phyloP scores from a whole-genome alignment of 2,888 invertebrate species.

The Chydorus sphaericus region DNA sequence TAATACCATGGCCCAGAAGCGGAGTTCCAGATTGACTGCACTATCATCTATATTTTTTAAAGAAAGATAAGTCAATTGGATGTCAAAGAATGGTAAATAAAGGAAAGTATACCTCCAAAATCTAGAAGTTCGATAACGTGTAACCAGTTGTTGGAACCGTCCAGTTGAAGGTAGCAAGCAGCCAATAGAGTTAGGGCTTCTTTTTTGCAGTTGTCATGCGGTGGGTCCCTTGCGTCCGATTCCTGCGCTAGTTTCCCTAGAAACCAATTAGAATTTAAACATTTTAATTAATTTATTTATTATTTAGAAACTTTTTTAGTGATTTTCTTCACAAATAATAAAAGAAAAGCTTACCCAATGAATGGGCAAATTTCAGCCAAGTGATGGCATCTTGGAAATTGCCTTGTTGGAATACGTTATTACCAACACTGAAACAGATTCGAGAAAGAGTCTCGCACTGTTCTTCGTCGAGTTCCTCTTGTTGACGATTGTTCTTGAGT shows the following conservation, averaged over 20 bases:
- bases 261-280: not conserved
- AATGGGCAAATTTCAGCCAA: slow-evolving; percentile 1
- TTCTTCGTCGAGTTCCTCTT: not conserved
- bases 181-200: not conserved
- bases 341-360: not conserved
- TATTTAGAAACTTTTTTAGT: not conserved
- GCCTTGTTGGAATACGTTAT: not conserved
- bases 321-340: not conserved
- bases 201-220: not conserved
- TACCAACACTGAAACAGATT: not conserved
- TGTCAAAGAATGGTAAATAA: not conserved
- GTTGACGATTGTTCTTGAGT: not conserved
- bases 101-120: not conserved
- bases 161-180: not conserved
- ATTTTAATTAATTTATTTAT: no score
- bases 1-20: not conserved
- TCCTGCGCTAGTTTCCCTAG: not conserved
- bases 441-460: not conserved
- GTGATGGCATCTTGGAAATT: not conserved
- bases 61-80: not conserved
- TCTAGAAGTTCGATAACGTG: not conserved
- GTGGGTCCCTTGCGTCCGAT: not conserved
- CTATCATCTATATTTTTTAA: not conserved
- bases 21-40: not conserved
- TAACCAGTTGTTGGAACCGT: not conserved